These are phyloP conservation scores for Gavialis gangeticus DNA, from an alignment of 2,113 vertebrate genomes.

Conservation along the genomic window DNA sequence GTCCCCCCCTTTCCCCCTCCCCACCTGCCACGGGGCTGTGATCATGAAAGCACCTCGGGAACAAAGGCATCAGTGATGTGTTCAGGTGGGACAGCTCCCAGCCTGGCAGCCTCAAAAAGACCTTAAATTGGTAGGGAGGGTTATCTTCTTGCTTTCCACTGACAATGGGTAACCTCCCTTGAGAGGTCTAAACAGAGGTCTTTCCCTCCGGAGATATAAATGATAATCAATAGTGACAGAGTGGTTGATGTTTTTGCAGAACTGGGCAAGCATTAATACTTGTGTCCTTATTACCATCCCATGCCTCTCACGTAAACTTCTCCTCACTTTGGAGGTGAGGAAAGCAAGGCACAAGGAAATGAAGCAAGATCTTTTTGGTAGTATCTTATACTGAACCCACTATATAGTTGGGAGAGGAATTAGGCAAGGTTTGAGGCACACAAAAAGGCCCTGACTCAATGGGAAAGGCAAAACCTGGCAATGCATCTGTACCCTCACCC, in stretches of 20 bases:
- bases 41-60: constrained; percentile 34
- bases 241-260: neutral
- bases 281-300: neutral
- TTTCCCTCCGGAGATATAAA: neutral
- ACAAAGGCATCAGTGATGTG: constrained; percentile 59
- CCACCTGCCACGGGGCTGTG: neutral
- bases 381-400: too few relatives aligned
- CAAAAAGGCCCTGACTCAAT: too few relatives aligned
- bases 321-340: neutral
- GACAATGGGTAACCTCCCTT: neutral
- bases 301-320: neutral
- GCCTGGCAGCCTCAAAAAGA: neutral
- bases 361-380: neutral
- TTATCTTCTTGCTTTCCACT: neutral
- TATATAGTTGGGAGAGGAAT: too few relatives aligned
- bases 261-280: neutral
- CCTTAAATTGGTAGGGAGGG: neutral
- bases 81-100: constrained; percentile 31
- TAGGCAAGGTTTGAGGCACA: too few relatives aligned
- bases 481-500: too few relatives aligned
- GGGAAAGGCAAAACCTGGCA: too few relatives aligned
- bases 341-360: neutral
- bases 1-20: neutral
- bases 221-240: neutral
- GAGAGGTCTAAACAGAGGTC: neutral